Evolutionary conservation across 2,797 vertebrate species (phyloP), one percentile per base, ranked within the genome.

Genomic region (Threskiornis aethiopicus): DNA sequence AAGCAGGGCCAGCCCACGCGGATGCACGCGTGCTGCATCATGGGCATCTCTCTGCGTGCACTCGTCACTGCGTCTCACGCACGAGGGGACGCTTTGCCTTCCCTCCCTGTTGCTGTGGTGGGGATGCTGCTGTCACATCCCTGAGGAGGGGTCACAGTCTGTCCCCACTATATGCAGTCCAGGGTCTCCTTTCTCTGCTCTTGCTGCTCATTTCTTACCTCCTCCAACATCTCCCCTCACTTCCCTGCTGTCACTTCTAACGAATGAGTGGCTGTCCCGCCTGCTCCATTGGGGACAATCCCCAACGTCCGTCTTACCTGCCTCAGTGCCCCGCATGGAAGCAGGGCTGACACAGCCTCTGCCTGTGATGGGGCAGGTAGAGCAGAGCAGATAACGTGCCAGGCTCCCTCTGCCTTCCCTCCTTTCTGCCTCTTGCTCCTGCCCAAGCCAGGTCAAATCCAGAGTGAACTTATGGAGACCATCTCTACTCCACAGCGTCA

Each of bases 31-130:
- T 21, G 2, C 46, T 13, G 66, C 58, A 12, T 26, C 42, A 1
- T 16, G 26, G 91, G 87, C 89, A 39, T 47, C 84, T 64, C 86
- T 83, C 73, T 3, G 58, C 33, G 3, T 0, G 11, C 5, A 0
- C 62, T 57, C 1, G 1, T 28, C 55, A 2, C 33, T 1, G 15
- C 5, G 57, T 12, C 58, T 31, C 49, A 8, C 0, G 0, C 21
- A 4, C 3, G 0, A 20, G n/a, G 67, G 62, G 61, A 54, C 0
- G 0, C 86, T 78, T 41, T 10, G 29, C 24, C 39, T 25, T 20
- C 67, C 46, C n/a, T 15, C 14, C 24, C 37, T 13, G 29, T 14
- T 11, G 17, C 82, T 31, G 35, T 12, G 58, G 2, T 39, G 65
- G 39, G 58, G 35, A 46, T 39, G 39, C 31, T 70, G 41, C 82